Conservation (phyloP, 2,113 vertebrate species). For the Dermatemys mawii region DNA sequence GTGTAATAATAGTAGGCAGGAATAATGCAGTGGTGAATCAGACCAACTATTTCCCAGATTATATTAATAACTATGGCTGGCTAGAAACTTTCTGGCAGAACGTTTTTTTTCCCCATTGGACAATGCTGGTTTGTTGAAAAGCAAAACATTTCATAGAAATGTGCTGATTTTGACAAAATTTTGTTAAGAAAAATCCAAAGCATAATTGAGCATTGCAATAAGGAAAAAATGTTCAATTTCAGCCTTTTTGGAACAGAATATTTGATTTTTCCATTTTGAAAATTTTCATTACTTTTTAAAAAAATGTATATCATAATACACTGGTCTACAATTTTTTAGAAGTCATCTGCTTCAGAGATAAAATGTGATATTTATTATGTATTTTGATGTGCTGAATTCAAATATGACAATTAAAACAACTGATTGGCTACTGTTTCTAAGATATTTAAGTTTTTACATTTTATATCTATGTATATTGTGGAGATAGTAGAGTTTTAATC, state of each 20-base stretch:
- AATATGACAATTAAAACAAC: too few relatives aligned
- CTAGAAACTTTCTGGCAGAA: neutral
- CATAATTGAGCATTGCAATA: neutral
- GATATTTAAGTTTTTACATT: too few relatives aligned
- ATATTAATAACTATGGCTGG: neutral
- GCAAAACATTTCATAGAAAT: neutral
- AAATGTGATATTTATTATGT: too few relatives aligned
- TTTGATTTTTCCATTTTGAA: neutral
- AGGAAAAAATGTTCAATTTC: neutral
- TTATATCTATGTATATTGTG: too few relatives aligned
- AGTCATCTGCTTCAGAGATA: too few relatives aligned
- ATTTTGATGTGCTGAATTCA: too few relatives aligned
- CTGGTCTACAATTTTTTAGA: too few relatives aligned
- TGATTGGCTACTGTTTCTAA: too few relatives aligned
- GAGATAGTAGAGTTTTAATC: too few relatives aligned
- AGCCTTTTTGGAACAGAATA: neutral
- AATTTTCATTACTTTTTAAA: neutral
- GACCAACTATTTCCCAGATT: neutral
- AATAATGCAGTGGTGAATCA: neutral
- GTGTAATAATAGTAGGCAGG: too few relatives aligned
- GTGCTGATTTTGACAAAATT: neutral
- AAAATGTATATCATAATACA: rapidly evolving
- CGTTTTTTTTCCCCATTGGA: neutral
- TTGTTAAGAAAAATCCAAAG: neutral
- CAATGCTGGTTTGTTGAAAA: neutral